A percentile compares a stretch with the other conserved stretches of the same genome.
phyloP scores from a whole-genome alignment of 1,140 invertebrate genomes.

The Potamilus streckersoni region DNA sequence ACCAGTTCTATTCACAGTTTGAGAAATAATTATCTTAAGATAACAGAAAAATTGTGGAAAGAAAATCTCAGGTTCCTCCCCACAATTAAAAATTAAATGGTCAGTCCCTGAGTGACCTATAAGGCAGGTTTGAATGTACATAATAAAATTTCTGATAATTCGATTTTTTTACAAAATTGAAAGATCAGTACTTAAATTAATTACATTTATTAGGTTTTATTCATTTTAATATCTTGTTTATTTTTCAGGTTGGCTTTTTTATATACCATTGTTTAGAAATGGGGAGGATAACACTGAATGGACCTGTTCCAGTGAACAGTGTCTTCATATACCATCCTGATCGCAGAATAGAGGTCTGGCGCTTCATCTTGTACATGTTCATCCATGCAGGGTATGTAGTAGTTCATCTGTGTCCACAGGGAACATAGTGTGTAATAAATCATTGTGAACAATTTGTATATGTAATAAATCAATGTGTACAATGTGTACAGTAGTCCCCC shows the following conservation, averaged over 20 bases:
- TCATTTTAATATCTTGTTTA: not conserved
- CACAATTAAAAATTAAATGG: no score
- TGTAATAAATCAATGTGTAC: not conserved
- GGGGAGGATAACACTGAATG: conserved; percentile 82
- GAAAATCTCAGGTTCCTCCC: no score
- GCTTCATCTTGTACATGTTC: conserved; percentile 95
- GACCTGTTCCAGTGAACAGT: conserved; percentile 91
- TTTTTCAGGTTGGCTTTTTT: conserved; percentile 88
- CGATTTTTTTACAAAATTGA: no score
- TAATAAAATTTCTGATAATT: no score
- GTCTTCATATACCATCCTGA: conserved; percentile 95
- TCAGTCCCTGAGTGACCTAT: no score
- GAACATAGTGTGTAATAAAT: not conserved
- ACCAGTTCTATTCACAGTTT: no score
- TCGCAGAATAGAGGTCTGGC: conserved; percentile 90
- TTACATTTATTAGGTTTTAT: no score
- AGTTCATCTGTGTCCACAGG: not conserved
- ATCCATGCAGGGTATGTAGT: conserved; percentile 87
- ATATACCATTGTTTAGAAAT: conserved; percentile 87
- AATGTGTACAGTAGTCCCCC: no score
- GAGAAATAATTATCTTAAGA: no score
- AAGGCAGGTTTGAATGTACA: no score
- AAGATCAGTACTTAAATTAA: no score
- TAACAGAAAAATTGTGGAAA: no score
- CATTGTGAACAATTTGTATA: not conserved